Evolutionary conservation across 2,797 vertebrate genomes (phyloP), one percentile per base, ranked within the genome.

Genomic region (Mus spretus): DNA sequence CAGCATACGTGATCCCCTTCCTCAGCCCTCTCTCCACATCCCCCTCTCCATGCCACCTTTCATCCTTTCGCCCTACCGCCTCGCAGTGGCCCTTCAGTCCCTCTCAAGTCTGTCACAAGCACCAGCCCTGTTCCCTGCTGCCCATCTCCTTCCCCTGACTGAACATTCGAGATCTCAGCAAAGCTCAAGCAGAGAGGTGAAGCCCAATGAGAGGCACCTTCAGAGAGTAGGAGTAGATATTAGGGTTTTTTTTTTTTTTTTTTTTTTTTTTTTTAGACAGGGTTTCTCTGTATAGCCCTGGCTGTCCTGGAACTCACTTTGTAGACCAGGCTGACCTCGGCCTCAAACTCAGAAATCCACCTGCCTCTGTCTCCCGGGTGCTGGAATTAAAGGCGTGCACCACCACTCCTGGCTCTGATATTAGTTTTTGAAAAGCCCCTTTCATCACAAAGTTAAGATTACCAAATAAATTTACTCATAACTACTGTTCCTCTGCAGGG

Each of bases 401-500:
- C 37, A 40, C 37, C 37, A 40, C 37, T 40, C 37, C 37, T 40
- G 37, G 37, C 37, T 40, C 37, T 40, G 37, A 40, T 40, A 40
- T 40, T 40, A 40, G 37, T 63, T 44, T 44, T 65, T 65, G 31
- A n/a, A 88, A 86, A 87, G 37, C 70, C 44, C 7, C 34, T 94
- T 81, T 74, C 47, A 50, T 8, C n/a, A 75, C 85, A n/a, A 57
- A 88, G 92, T 57, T 85, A 63, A 94, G 31, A 84, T 50, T 85
- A 59, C 34, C 24, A 80, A 81, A 81, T 19, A 78, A 31, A 63
- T 67, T 37, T 34, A 93, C 7, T 95, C n/a, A 20, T 26, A 50
- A 80, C 22, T 57, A 65, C 34, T 57, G 28, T 95, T 88, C 93
- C 88, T 77, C 4, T 24, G 44, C 11, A 88, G 1, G 13, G 78